Percentiles rank a stretch among this genome's conserved stretches.
Evolutionary conservation across 2,888 invertebrate species (phyloP).

Genomic region (Danaus chrysippus): DNA sequence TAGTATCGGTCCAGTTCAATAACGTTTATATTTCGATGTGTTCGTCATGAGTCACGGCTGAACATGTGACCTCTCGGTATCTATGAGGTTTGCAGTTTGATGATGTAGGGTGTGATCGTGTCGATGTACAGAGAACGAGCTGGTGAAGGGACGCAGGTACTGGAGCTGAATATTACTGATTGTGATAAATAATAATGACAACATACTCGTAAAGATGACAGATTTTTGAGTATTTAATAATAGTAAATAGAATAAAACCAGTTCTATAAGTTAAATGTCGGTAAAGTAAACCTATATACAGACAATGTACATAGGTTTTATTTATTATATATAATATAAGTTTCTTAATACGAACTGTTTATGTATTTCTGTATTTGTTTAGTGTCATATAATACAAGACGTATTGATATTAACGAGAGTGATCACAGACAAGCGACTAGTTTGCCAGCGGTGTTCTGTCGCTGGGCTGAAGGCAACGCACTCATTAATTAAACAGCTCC

Average conservation of each 20-base stretch:
- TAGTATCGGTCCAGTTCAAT: too few species aligned
- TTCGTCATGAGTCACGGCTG: too few species aligned
- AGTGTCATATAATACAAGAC: too few species aligned
- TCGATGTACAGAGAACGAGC: conserved; percentile 27
- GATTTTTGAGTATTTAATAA: conserved; percentile 12
- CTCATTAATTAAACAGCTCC: conserved; percentile 24
- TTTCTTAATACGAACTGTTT: too few species aligned
- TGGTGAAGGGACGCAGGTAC: conserved; percentile 17
- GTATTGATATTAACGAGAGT: too few species aligned
- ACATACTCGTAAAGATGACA: conserved; percentile 20
- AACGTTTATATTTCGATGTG: too few species aligned
- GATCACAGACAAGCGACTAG: neutral
- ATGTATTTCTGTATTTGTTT: too few species aligned
- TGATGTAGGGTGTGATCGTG: conserved; percentile 1
- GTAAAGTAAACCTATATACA: too few species aligned
- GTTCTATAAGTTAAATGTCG: conserved; percentile 9
- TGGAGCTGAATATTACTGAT: conserved; percentile 21
- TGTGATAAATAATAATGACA: conserved; percentile 28
- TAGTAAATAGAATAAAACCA: conserved; percentile 13
- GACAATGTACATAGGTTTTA: too few species aligned
- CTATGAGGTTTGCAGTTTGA: too few species aligned
- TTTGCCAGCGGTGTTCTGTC: neutral
- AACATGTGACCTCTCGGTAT: too few species aligned
- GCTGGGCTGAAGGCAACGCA: conserved; percentile 1
- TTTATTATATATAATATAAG: too few species aligned